These are phyloP conservation scores for Griposia aprilina DNA, from an alignment of 2,888 invertebrate species.

Conservation along the genomic window DNA sequence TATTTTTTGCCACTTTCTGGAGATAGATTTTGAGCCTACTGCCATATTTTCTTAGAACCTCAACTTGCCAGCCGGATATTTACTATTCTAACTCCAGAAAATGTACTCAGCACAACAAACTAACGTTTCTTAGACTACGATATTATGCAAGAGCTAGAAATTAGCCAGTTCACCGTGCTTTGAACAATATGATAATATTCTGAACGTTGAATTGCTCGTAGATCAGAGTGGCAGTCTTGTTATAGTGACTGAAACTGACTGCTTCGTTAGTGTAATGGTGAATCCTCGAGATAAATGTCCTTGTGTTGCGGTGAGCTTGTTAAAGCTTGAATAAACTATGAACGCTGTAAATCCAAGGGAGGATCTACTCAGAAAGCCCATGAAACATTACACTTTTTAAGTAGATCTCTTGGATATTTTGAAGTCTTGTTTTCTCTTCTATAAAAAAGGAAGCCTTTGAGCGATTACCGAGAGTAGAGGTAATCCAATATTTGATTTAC, in stretches of 20 bases:
- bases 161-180: slow-evolving; percentile 46
- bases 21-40: background rate
- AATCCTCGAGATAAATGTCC: slow-evolving; percentile 56
- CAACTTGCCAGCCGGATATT: background rate
- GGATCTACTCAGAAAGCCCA: slow-evolving; percentile 17
- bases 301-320: slow-evolving; percentile 50
- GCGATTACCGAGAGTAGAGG: slow-evolving; percentile 4
- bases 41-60: slow-evolving; percentile 1
- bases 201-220: slow-evolving; percentile 57
- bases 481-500: slow-evolving; percentile 51
- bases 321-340: slow-evolving; percentile 52
- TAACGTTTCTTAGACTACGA: slow-evolving; percentile 24
- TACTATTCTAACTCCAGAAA: slow-evolving; percentile 31
- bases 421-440: slow-evolving; percentile 6
- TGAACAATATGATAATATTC: slow-evolving; percentile 58
- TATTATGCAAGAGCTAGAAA: slow-evolving; percentile 49
- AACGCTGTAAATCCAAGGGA: slow-evolving; percentile 29
- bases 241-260: slow-evolving; percentile 53
- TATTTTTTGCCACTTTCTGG: background rate
- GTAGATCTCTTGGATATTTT: slow-evolving; percentile 1
- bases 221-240: slow-evolving; percentile 62
- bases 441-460: slow-evolving; percentile 27
- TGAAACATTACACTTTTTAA: slow-evolving; percentile 24
- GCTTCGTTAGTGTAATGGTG: slow-evolving; percentile 63
- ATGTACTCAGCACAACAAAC: slow-evolving; percentile 39